phyloP scores from a whole-genome alignment of 2,113 vertebrate genomes.

The Scomber japonicus region DNA sequence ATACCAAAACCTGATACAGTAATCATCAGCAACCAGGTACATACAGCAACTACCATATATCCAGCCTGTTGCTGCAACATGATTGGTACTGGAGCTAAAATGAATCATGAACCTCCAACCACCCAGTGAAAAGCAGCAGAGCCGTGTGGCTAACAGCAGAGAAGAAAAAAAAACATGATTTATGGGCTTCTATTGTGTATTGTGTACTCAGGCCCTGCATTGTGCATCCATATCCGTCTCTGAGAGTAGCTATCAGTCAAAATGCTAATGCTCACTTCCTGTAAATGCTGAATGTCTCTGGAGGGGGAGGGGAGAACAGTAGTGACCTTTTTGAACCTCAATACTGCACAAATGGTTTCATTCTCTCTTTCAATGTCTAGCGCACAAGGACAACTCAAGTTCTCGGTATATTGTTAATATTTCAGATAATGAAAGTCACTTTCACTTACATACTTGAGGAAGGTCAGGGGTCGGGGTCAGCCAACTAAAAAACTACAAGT shows the following conservation, averaged over 20 bases:
- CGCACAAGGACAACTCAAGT: background rate
- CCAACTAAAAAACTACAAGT: too few species aligned
- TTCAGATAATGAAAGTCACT: slow-evolving; percentile 2
- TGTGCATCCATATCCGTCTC: slow-evolving; percentile 24
- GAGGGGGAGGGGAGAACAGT: slow-evolving; percentile 8
- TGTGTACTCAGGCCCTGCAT: slow-evolving; percentile 17
- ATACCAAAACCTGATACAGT: background rate
- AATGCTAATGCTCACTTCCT: slow-evolving; percentile 37
- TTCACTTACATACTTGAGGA: background rate
- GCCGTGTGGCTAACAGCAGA: slow-evolving; percentile 5
- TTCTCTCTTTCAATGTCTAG: background rate
- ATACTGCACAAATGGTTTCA: background rate
- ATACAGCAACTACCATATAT: background rate
- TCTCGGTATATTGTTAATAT: background rate
- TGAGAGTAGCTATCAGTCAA: slow-evolving; percentile 40
- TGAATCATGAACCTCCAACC: slow-evolving; percentile 31
- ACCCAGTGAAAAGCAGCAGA: slow-evolving; percentile 18
- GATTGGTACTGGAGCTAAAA: slow-evolving; percentile 18
- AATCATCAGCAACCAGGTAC: slow-evolving; percentile 35
- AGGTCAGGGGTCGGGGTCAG: too few species aligned
- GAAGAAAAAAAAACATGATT: background rate
- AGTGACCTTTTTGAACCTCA: slow-evolving; percentile 14
- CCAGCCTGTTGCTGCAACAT: slow-evolving; percentile 31
- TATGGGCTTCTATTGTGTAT: slow-evolving; percentile 6
- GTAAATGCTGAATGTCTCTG: background rate